Evolutionary conservation across 2,113 vertebrate species (phyloP), one percentile per base, ranked within the genome.

Genomic region (Otus sunia): DNA sequence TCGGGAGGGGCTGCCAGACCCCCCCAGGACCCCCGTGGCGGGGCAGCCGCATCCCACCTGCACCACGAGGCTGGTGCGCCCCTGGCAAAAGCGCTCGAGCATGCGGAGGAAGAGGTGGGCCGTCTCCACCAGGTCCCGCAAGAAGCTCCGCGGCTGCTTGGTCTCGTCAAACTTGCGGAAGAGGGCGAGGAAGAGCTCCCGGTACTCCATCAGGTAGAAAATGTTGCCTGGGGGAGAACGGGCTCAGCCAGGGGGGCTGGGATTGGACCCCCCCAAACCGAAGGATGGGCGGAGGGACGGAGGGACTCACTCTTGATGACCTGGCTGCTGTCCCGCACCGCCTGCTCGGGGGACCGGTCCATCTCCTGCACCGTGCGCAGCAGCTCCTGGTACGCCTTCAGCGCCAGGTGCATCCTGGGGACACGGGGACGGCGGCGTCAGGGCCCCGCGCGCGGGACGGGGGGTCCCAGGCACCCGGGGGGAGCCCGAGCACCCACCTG

Each of bases 121-220:
- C 2, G 99, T 99, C 97, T 99, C 99, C 78, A 99, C 98, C 95
- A 99, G 96, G 96, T 99, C 99, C 84, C 97, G 96, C 68, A 99
- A 97, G 96, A 99, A 99, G 14, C 99, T 98, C 5, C 92, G 98
- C 3, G 99, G 99, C 95, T 99, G 99, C 78, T 85, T 98, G 62
- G 98, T 98, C 96, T 98, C 99, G 13, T 99, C 99, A 7, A 99
- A 99, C 95, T 99, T 99, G 53, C 99, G 98, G 92, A 99, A 98
- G 63, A 99, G 98, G 0, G 99, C 96, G 22, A 99, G 97, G 97
- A 99, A 99, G 47, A 99, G 99, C 94, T 99, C 99, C 67, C 99
- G 98, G 96, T 99, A 99, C 67, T 99, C 99, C 99, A 99, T 99
- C 96, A 99, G n/a, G 94, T 99, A 99, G 97, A 99, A 99, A 88